Percentiles rank a stretch among this genome's conserved stretches.
These are phyloP conservation scores for Caenorhabditis japonica DNA, from an alignment of 2,888 invertebrate genomes.

Conservation along the genomic window DNA sequence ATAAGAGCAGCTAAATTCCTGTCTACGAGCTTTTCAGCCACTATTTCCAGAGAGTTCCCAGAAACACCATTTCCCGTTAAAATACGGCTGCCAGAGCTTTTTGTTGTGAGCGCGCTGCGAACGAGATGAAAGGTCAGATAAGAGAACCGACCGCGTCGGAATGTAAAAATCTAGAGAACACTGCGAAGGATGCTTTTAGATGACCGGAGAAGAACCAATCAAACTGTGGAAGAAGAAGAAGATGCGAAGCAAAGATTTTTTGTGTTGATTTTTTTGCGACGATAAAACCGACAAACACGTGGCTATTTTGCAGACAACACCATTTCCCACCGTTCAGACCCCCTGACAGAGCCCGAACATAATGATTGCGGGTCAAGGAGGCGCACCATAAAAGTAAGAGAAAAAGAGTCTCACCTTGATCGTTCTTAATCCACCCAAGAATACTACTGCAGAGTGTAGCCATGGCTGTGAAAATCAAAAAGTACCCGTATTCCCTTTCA, in stretches of 20 bases:
- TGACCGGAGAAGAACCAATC: conserved; percentile 24
- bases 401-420: conserved; percentile 31
- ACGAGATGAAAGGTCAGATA: conserved; percentile 51
- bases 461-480: conserved; percentile 17
- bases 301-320: no score
- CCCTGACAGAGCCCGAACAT: no score
- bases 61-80: no score
- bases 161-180: conserved; percentile 42
- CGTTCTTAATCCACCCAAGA: conserved; percentile 47
- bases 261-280: conserved; percentile 6
- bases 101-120: not conserved
- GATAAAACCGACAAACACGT: conserved; percentile 35
- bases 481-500: conserved; percentile 36
- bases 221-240: not conserved
- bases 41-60: no score
- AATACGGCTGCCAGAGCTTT: conserved; percentile 1
- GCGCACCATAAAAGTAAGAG: no score
- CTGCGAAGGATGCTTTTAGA: conserved; percentile 27
- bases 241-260: conserved; percentile 18
- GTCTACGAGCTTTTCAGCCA: no score
- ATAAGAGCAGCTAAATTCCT: no score
- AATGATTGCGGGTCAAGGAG: no score
- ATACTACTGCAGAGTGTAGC: conserved; percentile 47
- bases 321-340: no score
- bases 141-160: conserved; percentile 31